Evolutionary conservation across 30 jellyfish, hydroid and myxozoan genomes (phyloP).

Genomic region (Hydra vulgaris): DNA sequence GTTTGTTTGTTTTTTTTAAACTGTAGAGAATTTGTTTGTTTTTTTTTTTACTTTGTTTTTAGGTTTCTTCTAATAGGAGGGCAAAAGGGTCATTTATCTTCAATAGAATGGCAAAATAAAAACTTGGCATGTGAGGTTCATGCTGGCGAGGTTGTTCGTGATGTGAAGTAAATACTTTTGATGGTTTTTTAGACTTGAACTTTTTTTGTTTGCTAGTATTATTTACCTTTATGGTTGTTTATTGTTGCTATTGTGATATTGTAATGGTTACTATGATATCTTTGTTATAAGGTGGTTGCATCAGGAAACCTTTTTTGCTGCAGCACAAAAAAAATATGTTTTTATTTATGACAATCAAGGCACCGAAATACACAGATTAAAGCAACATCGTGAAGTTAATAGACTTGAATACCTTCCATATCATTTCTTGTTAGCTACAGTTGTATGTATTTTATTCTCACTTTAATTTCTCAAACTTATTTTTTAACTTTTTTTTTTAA

Average conservation of each 20-base stretch:
- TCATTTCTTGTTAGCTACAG: constrained; percentile 87
- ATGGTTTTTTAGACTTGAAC: background rate
- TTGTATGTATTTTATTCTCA: constrained; percentile 41
- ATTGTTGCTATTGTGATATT: too few species aligned
- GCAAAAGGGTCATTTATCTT: constrained; percentile 82
- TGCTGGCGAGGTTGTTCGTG: constrained; percentile 92
- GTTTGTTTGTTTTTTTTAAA: too few species aligned
- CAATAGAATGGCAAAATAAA: constrained; percentile 89
- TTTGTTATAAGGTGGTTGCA: constrained; percentile 83
- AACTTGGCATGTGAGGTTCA: constrained; percentile 81
- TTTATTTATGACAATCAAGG: constrained; percentile 84
- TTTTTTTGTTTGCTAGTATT: background rate
- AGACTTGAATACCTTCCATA: constrained; percentile 82
- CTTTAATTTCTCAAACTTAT: background rate
- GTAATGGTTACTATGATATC: too few species aligned
- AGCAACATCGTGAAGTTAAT: constrained; percentile 64
- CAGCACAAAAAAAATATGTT: constrained; percentile 92
- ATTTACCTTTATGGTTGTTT: background rate
- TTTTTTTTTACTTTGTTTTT: background rate
- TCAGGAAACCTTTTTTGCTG: constrained; percentile 97
- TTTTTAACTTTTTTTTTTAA: too few species aligned
- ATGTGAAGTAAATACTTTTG: constrained; percentile 56
- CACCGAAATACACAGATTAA: constrained; percentile 75
- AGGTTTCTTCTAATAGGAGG: constrained; percentile 95
- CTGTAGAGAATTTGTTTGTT: too few species aligned